Evolutionary conservation across 2,888 invertebrate genomes (phyloP), one percentile per base, ranked within the genome.

Genomic region (Gymnoscelis rufifasciata): DNA sequence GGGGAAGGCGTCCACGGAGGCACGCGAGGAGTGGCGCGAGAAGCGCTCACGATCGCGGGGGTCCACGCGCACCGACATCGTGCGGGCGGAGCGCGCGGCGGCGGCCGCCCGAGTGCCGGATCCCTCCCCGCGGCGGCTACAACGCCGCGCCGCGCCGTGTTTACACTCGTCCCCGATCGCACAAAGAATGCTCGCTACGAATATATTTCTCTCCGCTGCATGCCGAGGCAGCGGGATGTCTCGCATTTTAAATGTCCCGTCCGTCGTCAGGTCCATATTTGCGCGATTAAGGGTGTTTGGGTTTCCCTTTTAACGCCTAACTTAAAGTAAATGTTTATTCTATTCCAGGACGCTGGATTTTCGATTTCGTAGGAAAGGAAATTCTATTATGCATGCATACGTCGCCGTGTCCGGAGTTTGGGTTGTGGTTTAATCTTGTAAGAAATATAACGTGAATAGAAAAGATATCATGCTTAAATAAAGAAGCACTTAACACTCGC

Each of bases 51-150:
- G 83, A 60, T 86, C 87, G 59, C 86, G 83, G 41, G 79, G 82
- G 55, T 86, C 84, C 66, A 75, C 82, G 65, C 88, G 87, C 68
- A 86, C 86, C 69, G 88, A 87, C 88, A 87, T 87, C 69, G 76
- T 78, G 75, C 83, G 84, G 76, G 81, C 81, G 78, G 68, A 77
- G 77, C 82, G 83, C 81, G 79, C 83, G 86, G 80, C 80, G 74
- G 76, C 83, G 74, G 78, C 83, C 86, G 86, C 83, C 73, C 83
- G 77, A 83, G 78, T 86, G 87, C 71, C 87, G 67, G 54, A 53
- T 51, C 64, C 64, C 68, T 62, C 70, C 72, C 71, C 65, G 69
- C 60, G 45, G 43, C 44, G 41, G 44, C 38, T 44, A 44, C 72
- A 70, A 68, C 31, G 31, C 13, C n/a, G 64, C 72, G 72, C 70